These are phyloP conservation scores for Chromoteleia sp. DNA, from an alignment of 2,888 invertebrate genomes.

Conservation along the genomic window DNA sequence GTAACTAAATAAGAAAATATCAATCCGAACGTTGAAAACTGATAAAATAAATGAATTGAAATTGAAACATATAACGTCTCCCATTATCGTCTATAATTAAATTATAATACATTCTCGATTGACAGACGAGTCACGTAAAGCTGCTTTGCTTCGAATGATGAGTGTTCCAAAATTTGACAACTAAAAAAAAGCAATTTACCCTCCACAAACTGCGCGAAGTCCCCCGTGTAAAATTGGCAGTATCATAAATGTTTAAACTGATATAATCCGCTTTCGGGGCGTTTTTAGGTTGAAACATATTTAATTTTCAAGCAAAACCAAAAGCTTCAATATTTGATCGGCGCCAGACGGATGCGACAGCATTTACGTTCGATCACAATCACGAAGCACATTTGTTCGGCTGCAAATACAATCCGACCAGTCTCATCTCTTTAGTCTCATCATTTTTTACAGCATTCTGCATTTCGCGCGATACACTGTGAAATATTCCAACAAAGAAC, in stretches of 20 bases:
- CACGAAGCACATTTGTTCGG: constrained; percentile 49
- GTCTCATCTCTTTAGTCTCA: constrained; percentile 16
- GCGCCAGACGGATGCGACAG: constrained; percentile 18
- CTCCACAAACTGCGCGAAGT: constrained; percentile 84
- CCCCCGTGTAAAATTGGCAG: constrained; percentile 75
- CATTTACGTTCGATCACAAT: constrained; percentile 36
- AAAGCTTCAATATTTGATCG: constrained; percentile 74
- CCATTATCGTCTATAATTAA: too few species aligned
- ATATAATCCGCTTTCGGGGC: constrained; percentile 80
- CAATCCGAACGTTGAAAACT: too few species aligned
- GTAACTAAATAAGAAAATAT: too few species aligned
- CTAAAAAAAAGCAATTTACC: constrained; percentile 73
- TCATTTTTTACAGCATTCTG: constrained; percentile 51
- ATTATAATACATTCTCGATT: too few species aligned
- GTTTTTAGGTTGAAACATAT: constrained; percentile 80
- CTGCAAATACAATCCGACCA: constrained; percentile 13
- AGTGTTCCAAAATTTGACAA: neutral
- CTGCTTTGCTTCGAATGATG: too few species aligned
- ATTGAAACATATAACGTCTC: too few species aligned
- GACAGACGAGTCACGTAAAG: too few species aligned
- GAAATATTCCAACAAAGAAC: constrained; percentile 43
- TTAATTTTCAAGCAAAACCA: constrained; percentile 59
- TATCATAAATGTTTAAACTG: constrained; percentile 82
- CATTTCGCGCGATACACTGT: constrained; percentile 53
- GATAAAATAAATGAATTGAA: too few species aligned